Base-by-base conservation (phyloP, 2,888 invertebrate species). In the Homarus gammarus region DNA sequence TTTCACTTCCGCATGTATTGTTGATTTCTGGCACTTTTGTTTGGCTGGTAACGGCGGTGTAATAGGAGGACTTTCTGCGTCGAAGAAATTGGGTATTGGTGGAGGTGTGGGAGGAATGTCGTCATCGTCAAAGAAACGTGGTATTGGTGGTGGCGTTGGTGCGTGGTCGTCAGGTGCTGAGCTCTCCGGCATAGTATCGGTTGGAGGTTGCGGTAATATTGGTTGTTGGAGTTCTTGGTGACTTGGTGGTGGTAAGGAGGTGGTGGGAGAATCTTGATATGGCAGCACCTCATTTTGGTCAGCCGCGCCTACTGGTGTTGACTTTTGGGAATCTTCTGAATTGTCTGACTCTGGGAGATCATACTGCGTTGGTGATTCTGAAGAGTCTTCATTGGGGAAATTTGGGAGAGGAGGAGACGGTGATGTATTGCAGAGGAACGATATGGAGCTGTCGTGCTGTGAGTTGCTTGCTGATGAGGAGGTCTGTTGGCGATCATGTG, bases 21-120 rank as follows among this genome's bases (percentile, higher is more conserved):
- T 44, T 5, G 38, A 36, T 18, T 49, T 44, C 10, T n/a, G 12
- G 12, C 40, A 36, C 36, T 33, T 83, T 27, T 70, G 72, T n/a
- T 83, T 72, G 49, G 49, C 15, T 40, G 78, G 31, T 56, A 70
- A 61, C 22, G 75, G 49, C 0, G 88, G 84, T 8, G 77, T 68
- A 5, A 31, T 12, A 0, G 88, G 49, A 15, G 88, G 84, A 56
- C 84, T 89, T 22, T 89, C 88, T 8, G 72, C 51, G 51, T 89
- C 88, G 38, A 89, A 89, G 78, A 89, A 89, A 12, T 84, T 77
- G 10, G 88, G 88, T n/a, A 89, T 84, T 36, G 88, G 88, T 15
- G 88, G 88, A n/a, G 88, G 88, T n/a, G 88, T 89, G 10, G 88
- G 88, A 22, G 88, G 61, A 2, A 33, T 36, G 38, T 77, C 78